Conservation (phyloP, 2,113 vertebrate species). For the Paradisaea rubra region DNA sequence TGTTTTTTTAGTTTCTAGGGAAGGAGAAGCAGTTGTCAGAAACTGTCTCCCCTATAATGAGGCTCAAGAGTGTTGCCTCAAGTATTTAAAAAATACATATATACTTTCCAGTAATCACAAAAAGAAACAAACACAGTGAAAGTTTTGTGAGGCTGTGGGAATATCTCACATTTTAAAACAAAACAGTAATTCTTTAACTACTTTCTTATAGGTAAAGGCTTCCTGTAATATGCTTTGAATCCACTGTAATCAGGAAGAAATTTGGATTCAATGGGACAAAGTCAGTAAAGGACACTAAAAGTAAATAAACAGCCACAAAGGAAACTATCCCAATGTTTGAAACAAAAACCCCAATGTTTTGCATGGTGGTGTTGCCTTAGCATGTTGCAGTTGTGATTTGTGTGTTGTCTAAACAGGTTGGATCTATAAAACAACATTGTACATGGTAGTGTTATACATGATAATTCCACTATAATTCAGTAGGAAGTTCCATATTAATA, state of each 20-base stretch:
- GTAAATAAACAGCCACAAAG: constrained; percentile 41
- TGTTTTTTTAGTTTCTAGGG: constrained; percentile 52
- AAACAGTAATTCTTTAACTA: constrained; percentile 37
- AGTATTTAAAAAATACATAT: background rate
- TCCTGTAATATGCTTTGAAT: constrained; percentile 52
- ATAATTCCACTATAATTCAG: background rate
- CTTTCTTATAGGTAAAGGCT: constrained; percentile 53
- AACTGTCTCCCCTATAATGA: background rate
- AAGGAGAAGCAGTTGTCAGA: constrained; percentile 14
- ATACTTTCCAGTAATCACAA: background rate
- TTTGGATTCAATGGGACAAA: constrained; percentile 48
- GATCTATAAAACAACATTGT: constrained; percentile 22
- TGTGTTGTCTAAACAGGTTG: constrained; percentile 35
- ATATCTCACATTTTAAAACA: constrained; percentile 23
- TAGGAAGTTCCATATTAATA: background rate
- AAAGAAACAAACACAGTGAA: background rate
- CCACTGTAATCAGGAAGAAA: constrained; percentile 38
- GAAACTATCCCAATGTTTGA: constrained; percentile 33
- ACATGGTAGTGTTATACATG: background rate
- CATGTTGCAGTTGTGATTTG: constrained; percentile 55
- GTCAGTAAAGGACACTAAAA: constrained; percentile 40
- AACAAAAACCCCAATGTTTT: constrained; percentile 67
- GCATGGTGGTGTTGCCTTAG: constrained; percentile 57
- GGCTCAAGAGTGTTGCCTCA: background rate
- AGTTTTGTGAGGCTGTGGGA: constrained; percentile 2